Base-by-base conservation (phyloP, 2,888 invertebrate genomes). In the Stegana nigrithorax region DNA sequence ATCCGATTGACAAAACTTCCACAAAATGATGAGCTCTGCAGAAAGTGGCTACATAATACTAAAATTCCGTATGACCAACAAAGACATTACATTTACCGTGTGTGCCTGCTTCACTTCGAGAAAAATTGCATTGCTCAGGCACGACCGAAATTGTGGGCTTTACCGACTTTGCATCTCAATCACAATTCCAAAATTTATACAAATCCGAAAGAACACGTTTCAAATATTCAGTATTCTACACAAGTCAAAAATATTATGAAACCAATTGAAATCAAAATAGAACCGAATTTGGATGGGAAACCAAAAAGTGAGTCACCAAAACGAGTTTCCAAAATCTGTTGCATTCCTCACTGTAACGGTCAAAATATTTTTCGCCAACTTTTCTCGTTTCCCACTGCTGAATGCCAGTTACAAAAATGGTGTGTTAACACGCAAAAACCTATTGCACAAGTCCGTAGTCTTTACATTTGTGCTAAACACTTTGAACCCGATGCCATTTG, bases 1-100 rank as follows among this genome's bases (percentile, higher is more conserved):
- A 65, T 72, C 36, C 67, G 73, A 7, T 58, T 83, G 1, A 67
- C 70, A n/a, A 71, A 68, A 39, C 65, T 82, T 45, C 82, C 82
- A 2, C 27, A 47, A 3, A 65, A 70, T 50, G 42, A 63, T 3
- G 68, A 66, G 0, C 27, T 64, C 0, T 72, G 70, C 8, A 62
- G 67, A 19, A 78, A 81, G 51, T 82, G 82, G 82, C 61, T 76
- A 23, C 75, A 81, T 55, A 82, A 83, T 59, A 79, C 76, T 3
- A 70, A 70, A 29, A 68, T 82, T 2, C 7, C 57, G 0, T 73
- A 79, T 39, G 79, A 72, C 12, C 50, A 67, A 3, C 26, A 60
- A 0, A 67, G 71, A 2, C 73, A 73, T 3, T 59, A 69, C 17
- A 59, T 67, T 3, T 82, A 80, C 65, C 73, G 76, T 23, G 70